Conservation (phyloP, 1,140 invertebrate species). For the Papilio polyxenes region DNA sequence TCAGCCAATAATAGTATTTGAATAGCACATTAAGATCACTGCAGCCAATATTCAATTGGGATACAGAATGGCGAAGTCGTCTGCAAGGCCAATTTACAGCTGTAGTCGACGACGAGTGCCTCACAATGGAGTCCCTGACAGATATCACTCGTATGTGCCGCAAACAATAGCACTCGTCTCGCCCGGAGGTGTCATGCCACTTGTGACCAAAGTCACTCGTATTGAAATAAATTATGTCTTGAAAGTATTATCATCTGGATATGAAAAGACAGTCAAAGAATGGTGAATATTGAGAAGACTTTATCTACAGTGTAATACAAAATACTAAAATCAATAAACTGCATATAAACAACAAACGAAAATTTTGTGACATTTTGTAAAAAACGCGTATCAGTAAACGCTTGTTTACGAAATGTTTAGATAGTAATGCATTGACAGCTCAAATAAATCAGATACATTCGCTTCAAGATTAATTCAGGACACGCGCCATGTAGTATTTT, state of each 20-base stretch:
- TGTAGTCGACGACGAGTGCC: not conserved
- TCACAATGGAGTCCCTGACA: constrained; percentile 16
- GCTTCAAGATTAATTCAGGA: constrained; percentile 15
- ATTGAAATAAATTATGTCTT: constrained; percentile 17
- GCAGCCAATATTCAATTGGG: constrained; percentile 22
- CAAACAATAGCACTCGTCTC: not conserved
- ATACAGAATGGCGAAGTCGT: constrained; percentile 24
- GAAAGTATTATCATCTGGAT: not conserved
- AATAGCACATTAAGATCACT: not conserved
- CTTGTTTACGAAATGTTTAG: constrained; percentile 6
- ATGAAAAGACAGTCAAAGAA: not conserved
- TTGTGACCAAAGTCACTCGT: not conserved
- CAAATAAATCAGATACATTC: not conserved
- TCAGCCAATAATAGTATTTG: too few species aligned
- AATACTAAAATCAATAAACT: not conserved
- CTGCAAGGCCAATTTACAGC: constrained; percentile 31
- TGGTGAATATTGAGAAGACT: not conserved
- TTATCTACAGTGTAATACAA: too few species aligned
- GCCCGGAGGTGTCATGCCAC: constrained; percentile 8
- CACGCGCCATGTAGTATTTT: constrained; percentile 42
- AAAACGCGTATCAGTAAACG: not conserved
- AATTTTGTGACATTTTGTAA: not conserved
- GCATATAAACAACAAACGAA: not conserved
- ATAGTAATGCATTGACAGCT: not conserved
- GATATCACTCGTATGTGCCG: constrained; percentile 2